These are phyloP conservation scores for Gambusia holbrooki DNA, from an alignment of 2,113 vertebrate species.

Conservation along the genomic window DNA sequence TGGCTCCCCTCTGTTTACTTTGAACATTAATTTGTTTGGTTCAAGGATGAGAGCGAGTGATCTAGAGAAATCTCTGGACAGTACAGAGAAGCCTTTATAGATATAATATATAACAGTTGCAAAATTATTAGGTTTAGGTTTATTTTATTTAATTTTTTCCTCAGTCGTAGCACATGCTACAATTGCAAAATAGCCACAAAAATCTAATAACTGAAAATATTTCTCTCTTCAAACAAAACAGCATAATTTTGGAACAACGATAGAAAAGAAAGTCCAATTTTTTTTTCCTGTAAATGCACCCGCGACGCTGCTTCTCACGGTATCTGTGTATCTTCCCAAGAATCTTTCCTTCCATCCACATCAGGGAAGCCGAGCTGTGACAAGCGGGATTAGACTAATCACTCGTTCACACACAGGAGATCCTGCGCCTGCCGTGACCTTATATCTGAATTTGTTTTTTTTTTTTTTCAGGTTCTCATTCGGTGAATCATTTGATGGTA, in stretches of 20 bases:
- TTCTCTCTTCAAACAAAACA: background rate
- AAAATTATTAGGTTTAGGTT: background rate
- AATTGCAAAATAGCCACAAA: background rate
- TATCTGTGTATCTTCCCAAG: slow-evolving; percentile 29
- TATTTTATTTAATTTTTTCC: background rate
- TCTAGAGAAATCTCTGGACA: background rate
- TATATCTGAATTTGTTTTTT: slow-evolving; percentile 51
- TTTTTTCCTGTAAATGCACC: slow-evolving; percentile 19
- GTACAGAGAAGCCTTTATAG: background rate
- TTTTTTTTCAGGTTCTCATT: slow-evolving; percentile 31
- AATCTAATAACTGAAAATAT: background rate
- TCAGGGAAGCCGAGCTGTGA: slow-evolving; percentile 69
- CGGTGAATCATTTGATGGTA: background rate
- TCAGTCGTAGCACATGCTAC: background rate
- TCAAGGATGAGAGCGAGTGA: background rate
- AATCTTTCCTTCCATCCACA: slow-evolving; percentile 61
- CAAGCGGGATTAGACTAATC: slow-evolving; percentile 69
- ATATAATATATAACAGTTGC: background rate
- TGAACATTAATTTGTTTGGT: slow-evolving; percentile 58
- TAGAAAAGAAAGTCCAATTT: background rate
- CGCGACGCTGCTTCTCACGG: slow-evolving; percentile 43
- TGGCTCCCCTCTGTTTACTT: background rate
- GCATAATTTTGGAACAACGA: background rate
- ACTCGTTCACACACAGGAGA: slow-evolving; percentile 62
- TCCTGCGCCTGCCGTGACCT: slow-evolving; percentile 58